Evolutionary conservation across 2,113 vertebrate species (phyloP).

Genomic region (Pluvianellus socialis): DNA sequence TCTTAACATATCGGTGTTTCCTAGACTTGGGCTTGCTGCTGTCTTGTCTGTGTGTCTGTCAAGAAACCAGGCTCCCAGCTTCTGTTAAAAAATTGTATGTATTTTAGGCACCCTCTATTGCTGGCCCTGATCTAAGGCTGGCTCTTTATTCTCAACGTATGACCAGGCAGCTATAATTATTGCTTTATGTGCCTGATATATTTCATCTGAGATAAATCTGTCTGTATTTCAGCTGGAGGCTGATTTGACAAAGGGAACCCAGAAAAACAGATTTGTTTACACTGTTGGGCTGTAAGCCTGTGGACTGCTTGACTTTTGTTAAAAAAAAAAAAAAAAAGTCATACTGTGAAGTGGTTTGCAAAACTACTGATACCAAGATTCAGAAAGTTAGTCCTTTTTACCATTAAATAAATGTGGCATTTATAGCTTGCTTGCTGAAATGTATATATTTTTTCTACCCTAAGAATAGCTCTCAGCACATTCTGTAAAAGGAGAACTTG

Average conservation of each 20-base stretch:
- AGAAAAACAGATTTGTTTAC: slow-evolving; percentile 19
- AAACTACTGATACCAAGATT: background rate
- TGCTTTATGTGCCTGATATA: background rate
- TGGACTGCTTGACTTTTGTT: background rate
- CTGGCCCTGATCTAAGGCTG: background rate
- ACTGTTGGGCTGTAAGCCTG: background rate
- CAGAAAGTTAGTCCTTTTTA: background rate
- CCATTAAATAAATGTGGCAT: background rate
- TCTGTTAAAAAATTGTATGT: background rate
- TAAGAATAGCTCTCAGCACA: background rate
- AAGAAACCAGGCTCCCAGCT: background rate
- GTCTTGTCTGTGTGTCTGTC: background rate
- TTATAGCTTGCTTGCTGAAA: background rate
- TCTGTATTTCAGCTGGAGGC: background rate
- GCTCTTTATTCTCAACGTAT: background rate
- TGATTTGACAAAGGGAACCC: slow-evolving; percentile 18
- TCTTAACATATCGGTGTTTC: background rate
- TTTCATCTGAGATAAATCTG: background rate
- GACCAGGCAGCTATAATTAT: slow-evolving; percentile 4
- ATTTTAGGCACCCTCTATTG: background rate
- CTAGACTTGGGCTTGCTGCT: rapidly evolving
- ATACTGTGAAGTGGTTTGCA: background rate
- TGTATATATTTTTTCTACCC: background rate
- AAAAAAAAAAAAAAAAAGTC: background rate
- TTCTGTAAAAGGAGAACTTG: background rate